Evolutionary conservation across 2,797 vertebrate genomes (phyloP).

Genomic region (Sebastes dallii): DNA sequence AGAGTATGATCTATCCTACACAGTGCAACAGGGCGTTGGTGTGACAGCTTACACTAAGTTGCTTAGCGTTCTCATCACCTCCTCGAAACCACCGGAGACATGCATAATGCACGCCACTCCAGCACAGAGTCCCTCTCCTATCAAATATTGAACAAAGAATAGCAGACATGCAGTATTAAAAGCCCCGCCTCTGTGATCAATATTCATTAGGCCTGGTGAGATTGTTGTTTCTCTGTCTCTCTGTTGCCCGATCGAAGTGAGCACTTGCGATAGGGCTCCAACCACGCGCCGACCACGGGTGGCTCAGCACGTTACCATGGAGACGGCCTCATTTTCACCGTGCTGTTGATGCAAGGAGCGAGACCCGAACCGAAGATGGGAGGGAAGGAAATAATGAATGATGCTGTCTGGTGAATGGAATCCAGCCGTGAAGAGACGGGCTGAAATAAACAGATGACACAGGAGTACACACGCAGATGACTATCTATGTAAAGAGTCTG

Average conservation of each 20-base stretch:
- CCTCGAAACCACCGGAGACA: slow-evolving; percentile 26
- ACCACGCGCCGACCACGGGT: slow-evolving; percentile 65
- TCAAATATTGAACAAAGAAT: slow-evolving; percentile 73
- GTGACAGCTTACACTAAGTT: slow-evolving; percentile 46
- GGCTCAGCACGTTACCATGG: slow-evolving; percentile 78
- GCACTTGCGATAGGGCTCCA: slow-evolving; percentile 55
- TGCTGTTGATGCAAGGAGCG: slow-evolving; percentile 62
- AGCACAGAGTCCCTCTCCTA: slow-evolving; percentile 32
- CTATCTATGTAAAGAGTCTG: slow-evolving; percentile 12
- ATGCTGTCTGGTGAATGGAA: slow-evolving; percentile 49
- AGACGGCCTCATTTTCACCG: slow-evolving; percentile 78
- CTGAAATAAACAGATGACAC: slow-evolving; percentile 16
- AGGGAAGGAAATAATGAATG: slow-evolving; percentile 67
- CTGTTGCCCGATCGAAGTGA: slow-evolving; percentile 53
- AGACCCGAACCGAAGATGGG: slow-evolving; percentile 39
- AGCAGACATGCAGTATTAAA: slow-evolving; percentile 58
- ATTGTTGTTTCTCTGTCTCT: slow-evolving; percentile 50
- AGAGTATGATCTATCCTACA: slow-evolving; percentile 5
- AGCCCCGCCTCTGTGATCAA: slow-evolving; percentile 63
- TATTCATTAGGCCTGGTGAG: slow-evolving; percentile 66
- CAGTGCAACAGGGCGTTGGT: slow-evolving; percentile 43
- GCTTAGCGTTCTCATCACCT: slow-evolving; percentile 40
- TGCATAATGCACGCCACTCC: slow-evolving; percentile 53
- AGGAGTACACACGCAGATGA: slow-evolving; percentile 14
- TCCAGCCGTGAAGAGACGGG: background rate